Evolutionary conservation across 2,888 invertebrate genomes (phyloP), one percentile per base, ranked within the genome.

Genomic region (Orthosia cruda): DNA sequence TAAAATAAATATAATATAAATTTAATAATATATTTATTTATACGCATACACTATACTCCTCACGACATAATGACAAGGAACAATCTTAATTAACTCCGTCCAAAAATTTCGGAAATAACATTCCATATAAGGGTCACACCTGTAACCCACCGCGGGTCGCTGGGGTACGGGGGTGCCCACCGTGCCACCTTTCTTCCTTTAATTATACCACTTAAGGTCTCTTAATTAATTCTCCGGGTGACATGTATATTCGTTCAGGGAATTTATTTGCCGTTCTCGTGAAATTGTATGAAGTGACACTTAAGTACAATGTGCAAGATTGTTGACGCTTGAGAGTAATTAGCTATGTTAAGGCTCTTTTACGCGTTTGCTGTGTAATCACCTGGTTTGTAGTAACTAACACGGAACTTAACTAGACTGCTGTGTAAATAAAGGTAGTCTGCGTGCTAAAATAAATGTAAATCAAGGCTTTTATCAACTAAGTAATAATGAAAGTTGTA

Each of bases 161-260:
- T 23, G 68, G 26, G 55, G 15, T 47, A 11, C 52, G 57, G 54
- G 63, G 59, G 18, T 26, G 57, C 70, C 66, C 59, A 61, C 52
- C 23, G 45, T 12, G 77, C 72, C 70, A 72, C 74, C 80, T 79
- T 85, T 75, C 85, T 87, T 77, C 88, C 88, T 89, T 91, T 92
- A 92, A 92, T 94, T 92, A 91, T 84, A 81, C 86, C 90, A 91
- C 90, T 93, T 91, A 89, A 89, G 81, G 89, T 83, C 86, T 89
- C 91, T 93, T 93, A 93, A 94, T 94, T 92, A 93, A 90, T 91
- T 87, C 90, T 86, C 80, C 65, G 71, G 87, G 84, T 85, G 85
- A 90, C 89, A 89, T 86, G 87, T 88, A 87, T 86, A 87, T 88
- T 85, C 88, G 77, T 80, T 87, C 77, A 71, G 69, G 75, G 77